These are phyloP conservation scores for Pseudomyrmex gracilis DNA, from an alignment of 1,140 invertebrate genomes.

Conservation along the genomic window DNA sequence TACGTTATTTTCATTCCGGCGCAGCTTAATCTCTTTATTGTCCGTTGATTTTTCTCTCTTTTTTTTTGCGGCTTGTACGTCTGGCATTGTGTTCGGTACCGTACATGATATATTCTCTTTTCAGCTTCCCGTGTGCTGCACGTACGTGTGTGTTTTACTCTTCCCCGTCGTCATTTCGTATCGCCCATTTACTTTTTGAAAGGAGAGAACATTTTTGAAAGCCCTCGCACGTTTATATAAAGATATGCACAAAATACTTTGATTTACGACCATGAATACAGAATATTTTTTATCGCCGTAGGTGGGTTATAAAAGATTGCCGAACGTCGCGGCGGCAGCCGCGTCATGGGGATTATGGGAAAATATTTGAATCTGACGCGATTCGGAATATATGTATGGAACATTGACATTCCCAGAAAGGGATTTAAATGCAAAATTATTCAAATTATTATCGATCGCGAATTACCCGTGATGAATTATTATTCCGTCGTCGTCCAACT, in stretches of 20 bases:
- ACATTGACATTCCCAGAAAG: background rate
- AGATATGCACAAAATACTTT: constrained; percentile 33
- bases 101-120: constrained; percentile 27
- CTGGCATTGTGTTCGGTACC: constrained; percentile 4
- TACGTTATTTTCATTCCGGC: background rate
- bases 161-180: background rate
- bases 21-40: constrained; percentile 32
- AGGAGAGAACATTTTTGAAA: background rate
- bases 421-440: background rate
- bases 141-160: background rate
- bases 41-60: background rate
- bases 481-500: background rate
- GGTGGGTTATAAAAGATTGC: background rate
- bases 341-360: background rate
- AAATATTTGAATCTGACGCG: background rate
- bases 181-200: constrained; percentile 20
- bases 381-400: background rate
- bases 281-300: constrained; percentile 17
- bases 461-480: background rate
- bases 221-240: background rate
- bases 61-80: background rate
- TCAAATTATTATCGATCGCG: background rate
- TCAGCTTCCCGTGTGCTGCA: background rate
- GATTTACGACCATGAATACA: constrained; percentile 21
- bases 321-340: background rate